Conservation (phyloP, 37 sponge, comb jelly and placozoan genomes). For the Diacarnus erythraeanus region DNA sequence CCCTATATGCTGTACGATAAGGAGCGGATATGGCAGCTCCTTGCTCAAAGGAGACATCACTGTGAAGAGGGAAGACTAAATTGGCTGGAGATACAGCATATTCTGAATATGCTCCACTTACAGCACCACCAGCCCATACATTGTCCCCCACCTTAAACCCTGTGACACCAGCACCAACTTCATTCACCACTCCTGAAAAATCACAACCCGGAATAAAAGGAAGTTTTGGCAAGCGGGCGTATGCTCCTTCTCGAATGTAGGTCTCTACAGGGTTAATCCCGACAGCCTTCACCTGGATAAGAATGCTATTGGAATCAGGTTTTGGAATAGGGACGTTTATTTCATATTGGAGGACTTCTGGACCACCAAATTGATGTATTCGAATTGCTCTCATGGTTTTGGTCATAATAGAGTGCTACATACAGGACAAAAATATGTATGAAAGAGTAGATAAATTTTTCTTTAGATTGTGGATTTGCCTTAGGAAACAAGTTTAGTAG, state of each 20-base stretch:
- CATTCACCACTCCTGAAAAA: slow-evolving; percentile 73
- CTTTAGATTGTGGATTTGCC: background rate
- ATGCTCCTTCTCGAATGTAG: slow-evolving; percentile 79
- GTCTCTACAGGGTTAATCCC: slow-evolving; percentile 94
- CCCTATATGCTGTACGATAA: slow-evolving; percentile 82
- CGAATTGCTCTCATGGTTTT: slow-evolving; percentile 81
- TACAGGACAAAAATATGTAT: background rate
- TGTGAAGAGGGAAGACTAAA: slow-evolving; percentile 41
- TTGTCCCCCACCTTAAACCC: slow-evolving; percentile 75
- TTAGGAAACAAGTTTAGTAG: background rate
- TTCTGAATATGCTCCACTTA: slow-evolving; percentile 14
- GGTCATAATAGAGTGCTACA: background rate
- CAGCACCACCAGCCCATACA: slow-evolving; percentile 41
- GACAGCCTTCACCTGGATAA: slow-evolving; percentile 76
- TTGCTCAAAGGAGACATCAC: slow-evolving; percentile 58
- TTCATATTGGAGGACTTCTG: slow-evolving; percentile 72
- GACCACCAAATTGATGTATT: slow-evolving; percentile 82
- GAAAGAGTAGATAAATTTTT: too few species aligned
- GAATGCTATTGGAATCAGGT: slow-evolving; percentile 38
- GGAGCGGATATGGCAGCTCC: slow-evolving; percentile 76
- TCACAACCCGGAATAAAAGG: slow-evolving; percentile 85
- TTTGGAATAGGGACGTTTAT: slow-evolving; percentile 62
- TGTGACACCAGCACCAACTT: slow-evolving; percentile 70
- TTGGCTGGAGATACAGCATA: slow-evolving; percentile 24
- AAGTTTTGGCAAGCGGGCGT: slow-evolving; percentile 50